These are phyloP conservation scores for Hydrochoerus hydrochaeris DNA, from an alignment of 2,113 vertebrate genomes.

Conservation along the genomic window DNA sequence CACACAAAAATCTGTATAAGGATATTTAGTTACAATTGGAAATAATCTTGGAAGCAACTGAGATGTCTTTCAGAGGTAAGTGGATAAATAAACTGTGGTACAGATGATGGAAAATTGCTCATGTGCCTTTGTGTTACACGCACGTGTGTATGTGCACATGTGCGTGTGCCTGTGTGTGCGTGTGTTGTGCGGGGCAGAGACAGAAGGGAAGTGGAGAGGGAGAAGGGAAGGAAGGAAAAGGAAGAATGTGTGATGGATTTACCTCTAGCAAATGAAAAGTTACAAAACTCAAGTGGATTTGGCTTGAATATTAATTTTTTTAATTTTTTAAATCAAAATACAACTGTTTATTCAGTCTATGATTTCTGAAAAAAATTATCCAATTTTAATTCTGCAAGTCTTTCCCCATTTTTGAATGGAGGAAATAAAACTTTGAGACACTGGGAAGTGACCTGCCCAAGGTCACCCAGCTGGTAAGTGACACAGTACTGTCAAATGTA, in stretches of 20 bases:
- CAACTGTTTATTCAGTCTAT: background rate
- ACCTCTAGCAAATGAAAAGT: constrained; percentile 3
- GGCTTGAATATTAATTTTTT: background rate
- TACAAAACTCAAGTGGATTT: background rate
- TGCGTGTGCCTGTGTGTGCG: background rate
- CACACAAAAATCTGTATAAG: background rate
- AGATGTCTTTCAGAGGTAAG: background rate
- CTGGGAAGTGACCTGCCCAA: background rate
- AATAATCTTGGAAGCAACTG: background rate
- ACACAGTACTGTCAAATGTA: background rate
- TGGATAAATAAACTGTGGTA: background rate
- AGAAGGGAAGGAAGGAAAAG: background rate
- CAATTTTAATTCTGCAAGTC: background rate
- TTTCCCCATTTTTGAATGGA: background rate
- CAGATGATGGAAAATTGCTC: background rate
- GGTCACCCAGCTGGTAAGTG: background rate
- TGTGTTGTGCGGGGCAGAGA: background rate
- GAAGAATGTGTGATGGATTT: background rate
- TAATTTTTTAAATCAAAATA: constrained; percentile 24
- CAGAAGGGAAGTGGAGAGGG: background rate
- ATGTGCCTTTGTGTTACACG: background rate
- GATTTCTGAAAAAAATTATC: background rate
- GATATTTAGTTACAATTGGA: background rate
- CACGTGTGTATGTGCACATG: background rate
- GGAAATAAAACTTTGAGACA: background rate